Evolutionary conservation across 2,888 invertebrate genomes (phyloP).

Genomic region (Aricia artaxerxes): DNA sequence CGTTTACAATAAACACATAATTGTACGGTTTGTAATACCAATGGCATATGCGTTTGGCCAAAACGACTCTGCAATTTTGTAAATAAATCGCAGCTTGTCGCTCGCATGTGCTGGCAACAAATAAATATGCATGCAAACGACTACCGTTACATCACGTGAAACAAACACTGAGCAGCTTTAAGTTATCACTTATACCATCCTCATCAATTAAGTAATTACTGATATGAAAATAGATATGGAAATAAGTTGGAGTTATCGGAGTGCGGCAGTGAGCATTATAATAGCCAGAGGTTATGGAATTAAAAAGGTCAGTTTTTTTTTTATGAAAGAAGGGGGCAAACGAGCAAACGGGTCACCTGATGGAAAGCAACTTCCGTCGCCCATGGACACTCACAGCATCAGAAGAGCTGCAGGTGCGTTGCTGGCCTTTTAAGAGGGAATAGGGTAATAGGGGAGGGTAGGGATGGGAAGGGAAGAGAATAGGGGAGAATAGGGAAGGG

Average conservation of each 20-base stretch:
- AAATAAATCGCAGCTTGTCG: conserved; percentile 58
- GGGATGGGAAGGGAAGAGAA: no score
- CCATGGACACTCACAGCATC: no score
- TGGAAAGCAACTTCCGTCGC: no score
- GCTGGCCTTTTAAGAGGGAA: no score
- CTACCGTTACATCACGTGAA: conserved; percentile 33
- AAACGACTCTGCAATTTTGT: conserved; percentile 64
- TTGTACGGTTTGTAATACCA: conserved; percentile 75
- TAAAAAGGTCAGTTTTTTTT: neutral
- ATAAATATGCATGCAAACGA: conserved; percentile 41
- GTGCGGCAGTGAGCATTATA: neutral
- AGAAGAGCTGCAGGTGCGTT: no score
- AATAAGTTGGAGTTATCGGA: conserved; percentile 15
- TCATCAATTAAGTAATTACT: conserved; percentile 11
- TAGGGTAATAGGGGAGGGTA: no score
- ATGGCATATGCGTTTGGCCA: conserved; percentile 71
- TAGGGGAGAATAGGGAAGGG: no score
- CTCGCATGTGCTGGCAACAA: conserved; percentile 44
- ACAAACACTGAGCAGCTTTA: conserved; percentile 15
- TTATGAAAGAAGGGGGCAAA: no score
- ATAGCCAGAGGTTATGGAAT: neutral
- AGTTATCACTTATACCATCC: conserved; percentile 11
- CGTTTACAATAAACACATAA: conserved; percentile 82
- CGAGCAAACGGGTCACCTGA: no score
- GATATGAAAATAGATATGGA: conserved; percentile 23